These are phyloP conservation scores for Bursaphelenchus mucronatus DNA, from an alignment of 1,140 invertebrate genomes.

Conservation along the genomic window DNA sequence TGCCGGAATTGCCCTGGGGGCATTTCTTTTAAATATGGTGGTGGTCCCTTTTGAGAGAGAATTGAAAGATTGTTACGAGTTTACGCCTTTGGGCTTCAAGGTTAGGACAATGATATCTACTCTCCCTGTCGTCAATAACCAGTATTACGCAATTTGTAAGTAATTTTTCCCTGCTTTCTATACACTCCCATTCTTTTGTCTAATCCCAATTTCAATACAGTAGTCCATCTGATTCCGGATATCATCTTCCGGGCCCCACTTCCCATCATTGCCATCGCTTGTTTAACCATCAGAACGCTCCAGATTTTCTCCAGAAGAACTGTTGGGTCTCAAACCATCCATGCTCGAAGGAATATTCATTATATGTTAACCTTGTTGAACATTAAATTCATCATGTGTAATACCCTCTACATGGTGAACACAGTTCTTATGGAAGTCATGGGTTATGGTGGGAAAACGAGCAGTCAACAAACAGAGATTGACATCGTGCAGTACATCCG, in stretches of 20 bases:
- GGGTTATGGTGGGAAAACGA: conserved; percentile 55
- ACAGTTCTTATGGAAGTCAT: conserved; percentile 56
- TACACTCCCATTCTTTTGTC: neutral
- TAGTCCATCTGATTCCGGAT: conserved; percentile 57
- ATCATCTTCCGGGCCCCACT: conserved; percentile 57
- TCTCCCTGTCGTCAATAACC: conserved; percentile 48
- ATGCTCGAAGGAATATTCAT: conserved; percentile 46
- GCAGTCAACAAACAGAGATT: conserved; percentile 48
- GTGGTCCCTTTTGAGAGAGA: conserved; percentile 53
- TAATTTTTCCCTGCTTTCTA: conserved; percentile 8
- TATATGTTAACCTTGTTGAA: conserved; percentile 53
- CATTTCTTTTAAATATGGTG: conserved; percentile 53
- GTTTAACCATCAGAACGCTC: conserved; percentile 54
- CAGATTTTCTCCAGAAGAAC: conserved; percentile 51
- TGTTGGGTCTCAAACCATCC: conserved; percentile 48
- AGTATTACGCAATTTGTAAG: conserved; percentile 52
- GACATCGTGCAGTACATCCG: conserved; percentile 53
- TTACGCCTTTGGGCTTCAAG: conserved; percentile 39
- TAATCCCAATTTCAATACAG: conserved; percentile 23
- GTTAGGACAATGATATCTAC: conserved; percentile 49
- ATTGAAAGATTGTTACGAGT: conserved; percentile 45
- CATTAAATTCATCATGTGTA: conserved; percentile 60
- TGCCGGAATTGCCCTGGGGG: conserved; percentile 44
- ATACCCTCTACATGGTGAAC: conserved; percentile 59
- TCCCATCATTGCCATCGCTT: conserved; percentile 56